Conservation (phyloP, 2,113 vertebrate genomes). For the Hiodon alosoides region DNA sequence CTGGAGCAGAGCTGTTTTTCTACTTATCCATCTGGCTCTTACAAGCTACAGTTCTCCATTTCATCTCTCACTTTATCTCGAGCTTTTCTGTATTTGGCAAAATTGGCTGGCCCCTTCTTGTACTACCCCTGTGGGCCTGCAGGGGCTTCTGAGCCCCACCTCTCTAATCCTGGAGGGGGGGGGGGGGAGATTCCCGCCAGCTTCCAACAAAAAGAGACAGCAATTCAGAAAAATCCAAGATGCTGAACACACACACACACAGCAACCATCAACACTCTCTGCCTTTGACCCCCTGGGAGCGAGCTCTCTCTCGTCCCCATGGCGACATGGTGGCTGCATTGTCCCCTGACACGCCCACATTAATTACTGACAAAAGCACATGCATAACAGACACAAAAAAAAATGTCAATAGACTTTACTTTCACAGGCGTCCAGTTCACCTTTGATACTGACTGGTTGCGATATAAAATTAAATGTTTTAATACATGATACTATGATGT, state of each 20-base stretch:
- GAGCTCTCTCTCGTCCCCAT: conserved; percentile 17
- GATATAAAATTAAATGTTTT: background rate
- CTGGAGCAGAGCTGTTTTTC: background rate
- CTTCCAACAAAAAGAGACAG: background rate
- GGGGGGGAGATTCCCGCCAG: background rate
- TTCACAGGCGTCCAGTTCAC: conserved; percentile 20
- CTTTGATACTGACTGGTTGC: conserved; percentile 2
- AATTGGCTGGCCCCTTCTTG: too few relatives aligned
- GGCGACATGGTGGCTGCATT: conserved; percentile 27
- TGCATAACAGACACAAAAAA: conserved; percentile 15
- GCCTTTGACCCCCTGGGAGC: conserved; percentile 6
- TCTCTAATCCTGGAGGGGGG: too few relatives aligned
- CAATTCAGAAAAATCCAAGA: background rate
- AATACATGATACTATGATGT: background rate
- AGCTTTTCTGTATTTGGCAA: too few relatives aligned
- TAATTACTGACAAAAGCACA: conserved; percentile 30
- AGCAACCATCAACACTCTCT: conserved; percentile 3
- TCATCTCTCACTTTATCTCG: background rate
- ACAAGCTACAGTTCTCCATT: background rate
- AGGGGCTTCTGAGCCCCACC: too few relatives aligned
- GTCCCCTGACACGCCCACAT: conserved; percentile 29
- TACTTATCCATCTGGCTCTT: background rate
- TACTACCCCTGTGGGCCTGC: too few relatives aligned
- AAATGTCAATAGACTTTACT: background rate
- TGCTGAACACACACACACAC: background rate